A percentile compares a stretch with the other conserved stretches of the same genome.
Conservation (phyloP, 2,797 vertebrate genomes). For the Kryptolebias ocellatus region DNA sequence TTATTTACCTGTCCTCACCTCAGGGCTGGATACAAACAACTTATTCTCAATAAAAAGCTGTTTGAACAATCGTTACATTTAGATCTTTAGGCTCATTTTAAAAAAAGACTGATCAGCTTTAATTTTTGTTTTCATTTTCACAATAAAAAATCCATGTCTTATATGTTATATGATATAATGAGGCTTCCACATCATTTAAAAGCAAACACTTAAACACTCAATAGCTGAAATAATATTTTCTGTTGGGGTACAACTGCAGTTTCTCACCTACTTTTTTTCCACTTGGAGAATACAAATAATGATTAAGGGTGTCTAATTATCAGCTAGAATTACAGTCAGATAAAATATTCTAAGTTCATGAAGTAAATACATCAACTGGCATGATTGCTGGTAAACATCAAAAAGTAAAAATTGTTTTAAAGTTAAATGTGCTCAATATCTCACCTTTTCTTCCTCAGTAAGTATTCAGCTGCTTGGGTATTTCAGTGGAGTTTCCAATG, state of each 20-base stretch:
- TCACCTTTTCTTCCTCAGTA: conserved; percentile 16
- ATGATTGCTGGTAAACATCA: neutral
- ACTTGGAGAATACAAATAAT: conserved; percentile 24
- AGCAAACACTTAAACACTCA: too few species aligned
- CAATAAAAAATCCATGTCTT: too few species aligned
- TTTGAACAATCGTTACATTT: conserved; percentile 1
- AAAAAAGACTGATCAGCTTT: too few species aligned
- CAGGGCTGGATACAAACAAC: conserved; percentile 31
- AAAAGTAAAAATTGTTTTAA: neutral
- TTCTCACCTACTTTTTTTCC: conserved; percentile 12
- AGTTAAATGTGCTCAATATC: neutral
- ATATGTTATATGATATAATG: too few species aligned
- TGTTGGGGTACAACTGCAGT: neutral
- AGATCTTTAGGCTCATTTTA: too few species aligned
- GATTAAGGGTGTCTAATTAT: conserved; percentile 15
- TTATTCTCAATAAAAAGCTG: neutral
- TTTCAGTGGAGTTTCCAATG: conserved; percentile 16
- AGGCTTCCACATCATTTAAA: too few species aligned
- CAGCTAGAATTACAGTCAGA: neutral
- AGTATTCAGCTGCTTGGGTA: conserved; percentile 28
- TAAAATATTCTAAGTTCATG: conserved; percentile 1
- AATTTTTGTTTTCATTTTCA: too few species aligned
- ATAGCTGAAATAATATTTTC: conserved; percentile 1
- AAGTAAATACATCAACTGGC: neutral
- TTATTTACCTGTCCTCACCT: conserved; percentile 22